A percentile compares a stretch with the other conserved stretches of the same genome.
These are phyloP conservation scores for Gonatopus flavifemur DNA, from an alignment of 1,140 invertebrate genomes.

Conservation along the genomic window DNA sequence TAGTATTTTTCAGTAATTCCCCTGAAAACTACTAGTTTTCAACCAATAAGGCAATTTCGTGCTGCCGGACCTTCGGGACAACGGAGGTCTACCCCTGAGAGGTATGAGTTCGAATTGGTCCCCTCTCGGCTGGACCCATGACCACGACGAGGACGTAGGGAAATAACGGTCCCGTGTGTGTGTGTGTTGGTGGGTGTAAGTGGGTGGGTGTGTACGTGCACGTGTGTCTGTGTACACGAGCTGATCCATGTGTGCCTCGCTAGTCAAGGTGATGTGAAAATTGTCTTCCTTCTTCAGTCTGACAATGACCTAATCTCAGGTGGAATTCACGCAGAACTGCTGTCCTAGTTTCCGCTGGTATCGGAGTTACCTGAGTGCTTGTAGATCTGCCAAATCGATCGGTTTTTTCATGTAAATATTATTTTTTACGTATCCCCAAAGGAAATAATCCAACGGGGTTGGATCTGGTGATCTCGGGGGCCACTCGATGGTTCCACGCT, in stretches of 20 bases:
- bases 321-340: neutral
- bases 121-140: no score
- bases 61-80: no score
- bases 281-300: neutral
- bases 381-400: neutral
- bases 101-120: no score
- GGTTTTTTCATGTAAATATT: neutral
- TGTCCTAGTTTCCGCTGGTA: neutral
- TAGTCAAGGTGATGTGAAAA: neutral
- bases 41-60: no score
- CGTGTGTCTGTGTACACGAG: neutral
- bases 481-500: neutral
- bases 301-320: neutral
- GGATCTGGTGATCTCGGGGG: neutral
- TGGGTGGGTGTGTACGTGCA: neutral
- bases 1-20: no score
- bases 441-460: neutral
- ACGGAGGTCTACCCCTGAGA: no score
- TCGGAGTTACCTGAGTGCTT: neutral
- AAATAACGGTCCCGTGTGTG: no score
- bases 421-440: neutral
- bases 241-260: neutral
- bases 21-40: no score
- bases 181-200: neutral
- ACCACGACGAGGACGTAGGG: no score